These are phyloP conservation scores for Arenaria interpres DNA, from an alignment of 2,113 vertebrate genomes.

Conservation along the genomic window DNA sequence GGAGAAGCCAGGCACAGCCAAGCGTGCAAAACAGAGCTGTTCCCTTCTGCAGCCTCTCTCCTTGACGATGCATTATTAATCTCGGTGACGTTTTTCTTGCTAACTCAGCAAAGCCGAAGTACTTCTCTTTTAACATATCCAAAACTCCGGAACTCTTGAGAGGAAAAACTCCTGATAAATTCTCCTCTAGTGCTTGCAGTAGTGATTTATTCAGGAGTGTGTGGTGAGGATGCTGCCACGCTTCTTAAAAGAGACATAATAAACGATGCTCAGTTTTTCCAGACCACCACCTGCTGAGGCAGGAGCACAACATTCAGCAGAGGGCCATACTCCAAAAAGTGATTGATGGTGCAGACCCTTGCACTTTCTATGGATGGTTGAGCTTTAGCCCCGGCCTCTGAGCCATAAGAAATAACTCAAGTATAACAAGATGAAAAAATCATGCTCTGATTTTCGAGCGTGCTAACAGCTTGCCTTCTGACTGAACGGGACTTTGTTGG, in stretches of 20 bases:
- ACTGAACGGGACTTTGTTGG: background rate
- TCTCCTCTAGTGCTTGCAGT: background rate
- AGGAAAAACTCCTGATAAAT: background rate
- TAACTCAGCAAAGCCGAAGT: background rate
- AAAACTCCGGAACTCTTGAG: rapidly evolving
- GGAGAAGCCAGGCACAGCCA: background rate
- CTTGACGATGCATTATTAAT: background rate
- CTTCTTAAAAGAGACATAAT: background rate
- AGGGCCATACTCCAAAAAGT: background rate
- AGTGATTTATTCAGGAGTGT: background rate
- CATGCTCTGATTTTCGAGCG: background rate
- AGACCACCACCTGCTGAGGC: rapidly evolving
- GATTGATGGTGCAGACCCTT: background rate
- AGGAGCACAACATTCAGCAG: background rate
- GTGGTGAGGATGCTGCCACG: background rate
- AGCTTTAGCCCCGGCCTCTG: background rate
- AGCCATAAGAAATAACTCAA: background rate
- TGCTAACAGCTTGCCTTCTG: background rate
- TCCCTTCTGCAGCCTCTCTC: background rate
- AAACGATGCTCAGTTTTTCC: background rate
- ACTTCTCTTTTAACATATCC: background rate
- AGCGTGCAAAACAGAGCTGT: background rate
- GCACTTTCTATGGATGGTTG: background rate
- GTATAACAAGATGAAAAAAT: background rate
- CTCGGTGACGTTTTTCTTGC: background rate